Percentiles rank a stretch among this genome's conserved stretches.
These are phyloP conservation scores for Aplodontia rufa DNA, from an alignment of 2,113 vertebrate species.

Conservation along the genomic window DNA sequence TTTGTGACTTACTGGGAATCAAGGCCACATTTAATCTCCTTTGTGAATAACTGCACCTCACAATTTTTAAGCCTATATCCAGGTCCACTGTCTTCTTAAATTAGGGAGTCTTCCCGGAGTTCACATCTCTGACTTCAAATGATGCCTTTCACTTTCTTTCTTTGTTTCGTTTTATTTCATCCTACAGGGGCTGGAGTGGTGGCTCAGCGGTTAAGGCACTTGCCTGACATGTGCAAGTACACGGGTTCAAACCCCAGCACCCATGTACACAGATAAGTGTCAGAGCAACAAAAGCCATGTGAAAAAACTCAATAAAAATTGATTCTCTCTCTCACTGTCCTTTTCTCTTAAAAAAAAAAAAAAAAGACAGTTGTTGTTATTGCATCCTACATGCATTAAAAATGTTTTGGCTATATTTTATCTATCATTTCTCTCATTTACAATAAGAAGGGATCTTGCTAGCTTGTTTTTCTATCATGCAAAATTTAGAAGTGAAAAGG, in stretches of 20 bases:
- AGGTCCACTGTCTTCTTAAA: not conserved
- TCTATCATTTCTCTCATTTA: not conserved
- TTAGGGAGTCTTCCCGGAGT: not conserved
- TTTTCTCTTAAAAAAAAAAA: no score
- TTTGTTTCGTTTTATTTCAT: no score
- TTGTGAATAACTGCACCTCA: not conserved
- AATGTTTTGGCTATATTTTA: not conserved
- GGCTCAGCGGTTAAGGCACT: no score
- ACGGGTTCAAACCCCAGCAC: no score
- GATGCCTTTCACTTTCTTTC: not conserved
- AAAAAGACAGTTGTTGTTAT: no score
- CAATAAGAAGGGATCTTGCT: not conserved
- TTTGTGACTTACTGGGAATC: not conserved
- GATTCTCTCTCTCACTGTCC: no score
- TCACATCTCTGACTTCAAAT: not conserved
- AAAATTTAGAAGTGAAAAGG: constrained; percentile 23
- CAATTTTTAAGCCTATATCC: not conserved
- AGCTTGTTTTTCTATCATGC: not conserved
- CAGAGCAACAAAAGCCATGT: no score
- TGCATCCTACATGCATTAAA: not conserved
- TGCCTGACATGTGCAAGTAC: no score
- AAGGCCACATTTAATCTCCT: not conserved
- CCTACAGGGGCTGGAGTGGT: no score
- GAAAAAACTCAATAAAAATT: no score
- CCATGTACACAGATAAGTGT: no score